These are phyloP conservation scores for Sebastes taczanowskii DNA, from an alignment of 2,797 vertebrate species.

Conservation along the genomic window DNA sequence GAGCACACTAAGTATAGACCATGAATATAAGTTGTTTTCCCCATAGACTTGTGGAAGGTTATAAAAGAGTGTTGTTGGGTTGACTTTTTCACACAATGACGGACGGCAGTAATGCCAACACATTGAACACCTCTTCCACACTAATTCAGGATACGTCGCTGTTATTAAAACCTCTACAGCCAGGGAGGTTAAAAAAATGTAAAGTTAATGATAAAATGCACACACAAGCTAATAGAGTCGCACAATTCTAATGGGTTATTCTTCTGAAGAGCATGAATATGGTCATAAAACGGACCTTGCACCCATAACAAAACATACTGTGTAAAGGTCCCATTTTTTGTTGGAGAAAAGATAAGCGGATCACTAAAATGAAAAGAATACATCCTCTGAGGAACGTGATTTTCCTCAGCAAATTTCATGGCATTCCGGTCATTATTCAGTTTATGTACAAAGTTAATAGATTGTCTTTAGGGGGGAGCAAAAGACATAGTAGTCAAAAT, in stretches of 20 bases:
- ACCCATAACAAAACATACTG: not conserved
- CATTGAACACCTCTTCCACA: not conserved
- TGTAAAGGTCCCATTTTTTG: not conserved
- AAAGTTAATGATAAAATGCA: not conserved
- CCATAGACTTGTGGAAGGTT: not conserved
- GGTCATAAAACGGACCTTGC: not conserved
- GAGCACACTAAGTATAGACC: not conserved
- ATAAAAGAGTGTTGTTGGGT: not conserved
- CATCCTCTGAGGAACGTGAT: not conserved
- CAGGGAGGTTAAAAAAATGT: not conserved
- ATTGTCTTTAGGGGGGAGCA: too few species aligned
- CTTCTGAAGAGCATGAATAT: not conserved
- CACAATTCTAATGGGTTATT: not conserved
- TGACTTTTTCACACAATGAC: not conserved
- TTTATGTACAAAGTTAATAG: too few species aligned
- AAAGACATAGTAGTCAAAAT: too few species aligned
- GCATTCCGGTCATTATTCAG: not conserved
- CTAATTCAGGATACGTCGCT: not conserved
- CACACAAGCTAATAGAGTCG: not conserved
- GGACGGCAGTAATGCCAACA: not conserved
- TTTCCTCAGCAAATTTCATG: not conserved
- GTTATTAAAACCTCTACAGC: not conserved
- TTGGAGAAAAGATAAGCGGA: not conserved
- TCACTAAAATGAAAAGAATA: not conserved
- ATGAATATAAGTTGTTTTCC: not conserved